These are phyloP conservation scores for Avahi laniger DNA, from an alignment of 2,797 vertebrate species.

Conservation along the genomic window DNA sequence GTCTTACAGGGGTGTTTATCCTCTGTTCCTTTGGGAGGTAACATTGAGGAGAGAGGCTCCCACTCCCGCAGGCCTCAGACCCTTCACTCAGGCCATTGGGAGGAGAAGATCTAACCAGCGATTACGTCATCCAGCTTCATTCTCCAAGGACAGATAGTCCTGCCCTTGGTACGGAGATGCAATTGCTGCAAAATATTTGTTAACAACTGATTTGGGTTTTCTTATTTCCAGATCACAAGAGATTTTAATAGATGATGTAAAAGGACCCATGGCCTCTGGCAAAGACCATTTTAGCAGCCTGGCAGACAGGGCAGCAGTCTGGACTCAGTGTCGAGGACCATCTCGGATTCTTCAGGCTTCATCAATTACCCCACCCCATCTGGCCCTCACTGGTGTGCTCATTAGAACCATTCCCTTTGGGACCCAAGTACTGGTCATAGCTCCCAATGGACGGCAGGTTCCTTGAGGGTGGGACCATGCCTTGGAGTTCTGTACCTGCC, in stretches of 20 bases:
- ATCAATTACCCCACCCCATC: accelerated
- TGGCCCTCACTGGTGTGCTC: accelerated
- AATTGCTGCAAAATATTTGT: neutral
- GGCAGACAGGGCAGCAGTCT: neutral
- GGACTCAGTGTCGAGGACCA: neutral
- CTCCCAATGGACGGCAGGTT: neutral
- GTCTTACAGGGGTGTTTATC: constrained; percentile 69
- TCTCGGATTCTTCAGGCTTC: neutral
- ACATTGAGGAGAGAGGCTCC: constrained; percentile 46
- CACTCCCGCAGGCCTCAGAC: neutral
- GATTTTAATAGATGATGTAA: neutral
- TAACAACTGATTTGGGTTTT: neutral
- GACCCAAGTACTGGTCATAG: too few species aligned
- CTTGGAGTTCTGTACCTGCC: too few species aligned
- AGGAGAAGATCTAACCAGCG: constrained; percentile 8
- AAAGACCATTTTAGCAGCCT: neutral
- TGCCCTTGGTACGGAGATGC: neutral
- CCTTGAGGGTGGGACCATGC: neutral
- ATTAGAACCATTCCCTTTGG: neutral
- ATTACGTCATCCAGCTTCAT: neutral
- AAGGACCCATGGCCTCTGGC: neutral
- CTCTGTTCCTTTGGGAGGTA: constrained; percentile 75
- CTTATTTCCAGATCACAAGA: neutral
- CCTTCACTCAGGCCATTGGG: constrained; percentile 36
- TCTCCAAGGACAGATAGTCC: neutral